Percentiles rank a stretch among this genome's conserved stretches.
phyloP scores from a whole-genome alignment of 2,113 vertebrate species.

The Oenanthe melanoleuca region DNA sequence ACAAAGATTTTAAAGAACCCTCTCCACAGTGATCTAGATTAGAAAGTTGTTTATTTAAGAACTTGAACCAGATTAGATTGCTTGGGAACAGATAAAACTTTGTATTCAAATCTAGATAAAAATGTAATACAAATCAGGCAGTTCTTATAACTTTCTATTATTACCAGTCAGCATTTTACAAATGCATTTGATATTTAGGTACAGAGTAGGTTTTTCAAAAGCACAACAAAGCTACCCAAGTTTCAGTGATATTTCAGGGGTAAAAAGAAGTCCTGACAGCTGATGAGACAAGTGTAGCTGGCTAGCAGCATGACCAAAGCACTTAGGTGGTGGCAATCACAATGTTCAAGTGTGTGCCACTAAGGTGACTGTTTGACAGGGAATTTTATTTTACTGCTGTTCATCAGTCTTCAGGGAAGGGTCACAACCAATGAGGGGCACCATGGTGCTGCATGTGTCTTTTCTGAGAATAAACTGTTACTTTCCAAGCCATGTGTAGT shows the following conservation, averaged over 20 bases:
- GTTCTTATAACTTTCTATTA: neutral
- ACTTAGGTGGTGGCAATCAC: fast-evolving
- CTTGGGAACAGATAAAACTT: neutral
- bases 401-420: neutral
- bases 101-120: neutral
- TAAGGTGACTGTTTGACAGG: neutral
- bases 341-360: neutral
- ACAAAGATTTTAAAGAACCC: neutral
- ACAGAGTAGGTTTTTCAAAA: neutral
- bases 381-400: neutral
- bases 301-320: neutral
- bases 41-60: neutral
- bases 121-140: neutral
- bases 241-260: neutral
- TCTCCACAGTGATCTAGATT: neutral
- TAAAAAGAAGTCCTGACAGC: neutral
- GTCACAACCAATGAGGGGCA: neutral
- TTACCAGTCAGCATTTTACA: neutral
- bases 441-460: neutral
- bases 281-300: neutral
- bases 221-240: neutral
- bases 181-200: neutral
- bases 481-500: neutral
- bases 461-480: neutral
- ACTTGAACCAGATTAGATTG: neutral